Conservation (phyloP, 2,113 vertebrate genomes). For the Phycodurus eques region DNA sequence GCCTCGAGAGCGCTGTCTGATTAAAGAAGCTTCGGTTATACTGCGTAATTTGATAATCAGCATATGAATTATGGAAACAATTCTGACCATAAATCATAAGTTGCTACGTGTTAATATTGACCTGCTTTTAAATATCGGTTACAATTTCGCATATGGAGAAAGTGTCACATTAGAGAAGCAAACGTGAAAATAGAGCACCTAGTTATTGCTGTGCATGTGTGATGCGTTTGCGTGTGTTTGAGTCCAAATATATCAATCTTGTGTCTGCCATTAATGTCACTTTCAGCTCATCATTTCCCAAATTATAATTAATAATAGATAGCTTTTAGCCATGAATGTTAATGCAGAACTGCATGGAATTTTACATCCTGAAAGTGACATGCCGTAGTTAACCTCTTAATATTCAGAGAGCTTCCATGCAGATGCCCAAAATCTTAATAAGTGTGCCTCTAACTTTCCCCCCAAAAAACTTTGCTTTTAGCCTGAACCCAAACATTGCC, state of each 20-base stretch:
- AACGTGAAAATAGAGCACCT: neutral
- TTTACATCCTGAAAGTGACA: constrained; percentile 74
- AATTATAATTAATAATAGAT: constrained; percentile 82
- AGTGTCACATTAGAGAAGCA: neutral
- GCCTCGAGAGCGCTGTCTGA: constrained; percentile 32
- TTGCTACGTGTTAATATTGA: constrained; percentile 32
- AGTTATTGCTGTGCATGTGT: constrained; percentile 1
- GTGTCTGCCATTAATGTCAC: constrained; percentile 81
- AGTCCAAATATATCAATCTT: constrained; percentile 75
- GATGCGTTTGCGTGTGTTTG: constrained; percentile 26
- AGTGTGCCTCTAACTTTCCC: constrained; percentile 40
- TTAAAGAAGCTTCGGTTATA: constrained; percentile 52
- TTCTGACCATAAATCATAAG: constrained; percentile 52
- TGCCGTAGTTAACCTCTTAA: constrained; percentile 67
- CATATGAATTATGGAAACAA: constrained; percentile 59
- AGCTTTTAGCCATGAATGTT: constrained; percentile 79
- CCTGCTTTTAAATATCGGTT: constrained; percentile 26
- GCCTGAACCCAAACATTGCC: constrained; percentile 34
- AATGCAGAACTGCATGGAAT: constrained; percentile 72
- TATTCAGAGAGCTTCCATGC: constrained; percentile 57
- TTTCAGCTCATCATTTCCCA: constrained; percentile 78
- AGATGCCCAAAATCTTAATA: constrained; percentile 32
- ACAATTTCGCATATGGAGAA: constrained; percentile 17
- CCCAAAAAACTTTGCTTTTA: constrained; percentile 56
- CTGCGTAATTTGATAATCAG: constrained; percentile 55